Evolutionary conservation across 2,113 vertebrate genomes (phyloP), one percentile per base, ranked within the genome.

Genomic region (Trachemys scripta): DNA sequence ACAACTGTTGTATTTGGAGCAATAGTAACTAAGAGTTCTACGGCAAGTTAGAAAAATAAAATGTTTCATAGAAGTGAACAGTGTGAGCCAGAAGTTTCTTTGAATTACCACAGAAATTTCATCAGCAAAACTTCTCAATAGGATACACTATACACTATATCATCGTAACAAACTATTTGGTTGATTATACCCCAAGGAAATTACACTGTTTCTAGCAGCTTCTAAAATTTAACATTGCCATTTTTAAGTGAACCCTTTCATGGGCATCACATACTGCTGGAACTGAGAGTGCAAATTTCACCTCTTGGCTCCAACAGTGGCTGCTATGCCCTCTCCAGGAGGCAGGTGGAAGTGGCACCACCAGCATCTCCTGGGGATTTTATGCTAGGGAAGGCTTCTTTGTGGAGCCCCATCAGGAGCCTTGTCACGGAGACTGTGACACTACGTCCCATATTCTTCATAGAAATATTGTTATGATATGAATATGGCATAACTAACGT

Each of bases 181-280:
- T 80, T 88, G 50, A 80, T 86, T 35, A 75, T 17, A 16, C 13
- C 17, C 7, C 49, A 87, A 20, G 53, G 10, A 54, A 85, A 62
- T 47, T 10, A 47, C 53, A 42, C n/a, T 42, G 22, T 9, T 10
- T 1, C 0, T 20, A 76, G 72, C 1, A 75, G 22, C 6, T 76
- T 27, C 9, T 84, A 57, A 80, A 54, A 57, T 0, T 0, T 29
- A 80, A 49, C 20, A 50, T 31, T 5, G 72, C 3, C 11, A 24
- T 69, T 82, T 93, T 38, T 9, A 84, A 87, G 29, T 47, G 49
- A 83, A 11, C 11, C 57, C 90, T 42, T 80, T 76, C 38, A 19
- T 56, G 51, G 8, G 3, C 49, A 51, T 72, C 76, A 90, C 42
- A 45, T 3, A 11, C 17, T 89, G 53, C 57, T 42, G 75, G 14